Conservation (phyloP, 2,113 vertebrate species). For the Microcebus murinus region DNA sequence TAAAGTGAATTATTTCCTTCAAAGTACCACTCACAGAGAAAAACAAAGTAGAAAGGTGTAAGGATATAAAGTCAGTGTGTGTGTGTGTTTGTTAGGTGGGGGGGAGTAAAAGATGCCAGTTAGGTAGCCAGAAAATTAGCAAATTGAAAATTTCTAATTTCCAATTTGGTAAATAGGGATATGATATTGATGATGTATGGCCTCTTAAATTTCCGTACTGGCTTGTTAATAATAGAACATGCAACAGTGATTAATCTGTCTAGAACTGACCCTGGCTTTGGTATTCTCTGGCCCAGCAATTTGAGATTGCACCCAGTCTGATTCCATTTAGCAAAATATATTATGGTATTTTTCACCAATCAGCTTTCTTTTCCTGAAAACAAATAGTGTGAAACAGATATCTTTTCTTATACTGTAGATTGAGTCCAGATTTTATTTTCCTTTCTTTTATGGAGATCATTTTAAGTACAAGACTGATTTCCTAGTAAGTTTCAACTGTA, state of each 20-base stretch:
- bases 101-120: not conserved
- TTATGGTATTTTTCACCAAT: not conserved
- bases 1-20: not conserved
- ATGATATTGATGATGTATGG: not conserved
- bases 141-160: not conserved
- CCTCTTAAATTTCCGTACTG: not conserved
- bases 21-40: not conserved
- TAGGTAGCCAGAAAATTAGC: not conserved
- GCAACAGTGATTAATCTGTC: accelerated
- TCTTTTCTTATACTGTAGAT: not conserved
- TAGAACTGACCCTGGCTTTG: not conserved
- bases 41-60: not conserved
- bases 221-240: not conserved
- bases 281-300: not conserved
- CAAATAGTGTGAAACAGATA: not conserved
- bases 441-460: not conserved
- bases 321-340: not conserved
- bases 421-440: not conserved
- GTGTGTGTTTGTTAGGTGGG: not conserved
- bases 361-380: not conserved
- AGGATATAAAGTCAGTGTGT: not conserved
- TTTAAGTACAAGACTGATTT: not conserved
- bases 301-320: not conserved
- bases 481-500: not conserved
- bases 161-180: not conserved